Conservation (phyloP, 1,140 invertebrate genomes). For the Meloidogyne hapla region DNA sequence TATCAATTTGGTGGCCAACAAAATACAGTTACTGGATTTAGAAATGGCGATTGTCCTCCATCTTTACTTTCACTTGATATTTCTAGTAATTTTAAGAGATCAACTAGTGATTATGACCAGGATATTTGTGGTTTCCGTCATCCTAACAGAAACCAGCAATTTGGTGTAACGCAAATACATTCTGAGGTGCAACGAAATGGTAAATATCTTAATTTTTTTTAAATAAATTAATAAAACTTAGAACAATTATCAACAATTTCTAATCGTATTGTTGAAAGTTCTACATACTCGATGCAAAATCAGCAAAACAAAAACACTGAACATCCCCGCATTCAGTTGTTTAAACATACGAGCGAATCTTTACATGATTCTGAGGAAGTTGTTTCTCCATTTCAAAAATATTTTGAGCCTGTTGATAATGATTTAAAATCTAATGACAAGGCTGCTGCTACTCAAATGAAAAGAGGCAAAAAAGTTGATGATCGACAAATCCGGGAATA, state of each 20-base stretch:
- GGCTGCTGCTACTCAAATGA: not conserved
- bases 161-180: not conserved
- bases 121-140: not conserved
- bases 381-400: not conserved
- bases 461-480: not conserved
- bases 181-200: not conserved
- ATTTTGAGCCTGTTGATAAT: not conserved
- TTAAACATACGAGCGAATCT: not conserved
- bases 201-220: not conserved
- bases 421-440: not conserved
- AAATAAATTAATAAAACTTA: not conserved
- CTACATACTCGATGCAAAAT: not conserved
- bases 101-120: not conserved
- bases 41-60: slow-evolving; percentile 17
- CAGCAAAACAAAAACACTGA: not conserved
- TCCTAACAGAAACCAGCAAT: not conserved
- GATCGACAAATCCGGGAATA: not conserved
- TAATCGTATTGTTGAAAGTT: not conserved
- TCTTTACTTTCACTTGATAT: slow-evolving; percentile 24
- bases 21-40: not conserved
- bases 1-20: not conserved
- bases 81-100: not conserved
- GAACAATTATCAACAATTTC: not conserved
- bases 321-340: not conserved
- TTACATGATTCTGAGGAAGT: not conserved